Evolutionary conservation across 2,888 invertebrate genomes (phyloP), one percentile per base, ranked within the genome.

Genomic region (Drosophila acutilabella): DNA sequence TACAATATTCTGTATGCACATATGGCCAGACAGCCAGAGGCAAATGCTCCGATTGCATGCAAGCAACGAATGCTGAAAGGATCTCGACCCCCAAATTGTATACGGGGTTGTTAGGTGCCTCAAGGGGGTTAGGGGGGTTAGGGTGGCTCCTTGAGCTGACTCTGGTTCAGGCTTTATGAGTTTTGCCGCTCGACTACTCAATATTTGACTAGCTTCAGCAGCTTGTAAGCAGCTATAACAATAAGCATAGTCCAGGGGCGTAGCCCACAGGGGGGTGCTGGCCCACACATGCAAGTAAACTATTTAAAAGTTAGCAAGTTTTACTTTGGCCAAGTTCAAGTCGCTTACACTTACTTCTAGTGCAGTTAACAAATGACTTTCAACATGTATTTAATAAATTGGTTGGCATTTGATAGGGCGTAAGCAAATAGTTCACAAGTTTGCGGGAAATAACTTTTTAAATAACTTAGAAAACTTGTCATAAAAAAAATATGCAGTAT

Each of bases 31-130:
- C 78, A 67, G 78, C 78, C 67, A 53, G 64, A 62, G 88, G 81
- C 85, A 48, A 88, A 81, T 81, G 88, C 70, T 79, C 61, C 54
- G 42, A 66, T 81, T 85, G 88, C 81, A 81, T 81, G 81, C 81
- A 71, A 79, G 70, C 36, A 36, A 11, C 64, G 69, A 64, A 86
- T 72, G 38, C 57, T 86, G 80, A 86, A 80, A 69, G 69, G 72
- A 68, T 30, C 54, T 20, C 14, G 44, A 44, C 77, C 67, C 64
- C 23, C 54, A 23, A 40, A 54, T 54, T 6, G 23, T 23, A 6
- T 23, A 23, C 6, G 23, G 23, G 23, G 23, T 23, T 23, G 11
- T n/a, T 3, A 14, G 26, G 33, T 6, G 18, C 7, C 30, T 10
- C 0, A 13, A 18, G 20, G 40, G 42, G 26, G 20, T 16, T 5